Evolutionary conservation across 2,888 invertebrate species (phyloP).

Genomic region (Callosobruchus maculatus): DNA sequence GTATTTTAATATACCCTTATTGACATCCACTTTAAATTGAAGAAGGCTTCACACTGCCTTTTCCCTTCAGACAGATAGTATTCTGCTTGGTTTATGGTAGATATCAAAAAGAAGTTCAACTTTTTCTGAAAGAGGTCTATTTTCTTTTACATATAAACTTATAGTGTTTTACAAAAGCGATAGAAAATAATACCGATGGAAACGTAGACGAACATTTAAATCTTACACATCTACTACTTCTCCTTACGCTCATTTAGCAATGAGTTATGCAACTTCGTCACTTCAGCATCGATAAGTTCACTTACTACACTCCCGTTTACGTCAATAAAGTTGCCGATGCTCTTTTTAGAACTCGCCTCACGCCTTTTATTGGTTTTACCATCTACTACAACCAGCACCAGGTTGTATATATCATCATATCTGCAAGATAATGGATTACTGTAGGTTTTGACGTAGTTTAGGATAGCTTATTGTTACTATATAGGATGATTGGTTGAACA

Average conservation of each 20-base stretch:
- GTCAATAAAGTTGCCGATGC: constrained; percentile 88
- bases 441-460: no score
- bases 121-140: not conserved
- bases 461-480: no score
- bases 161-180: not conserved
- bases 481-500: no score
- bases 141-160: not conserved
- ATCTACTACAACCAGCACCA: constrained; percentile 72
- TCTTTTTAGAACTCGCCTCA: constrained; percentile 72
- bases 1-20: no score
- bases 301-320: constrained; percentile 77
- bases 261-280: constrained; percentile 78
- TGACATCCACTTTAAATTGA: no score
- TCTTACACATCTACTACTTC: constrained; percentile 53
- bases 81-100: no score
- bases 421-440: constrained; percentile 49
- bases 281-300: constrained; percentile 74
- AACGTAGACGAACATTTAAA: not conserved
- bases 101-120: not conserved
- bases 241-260: constrained; percentile 74
- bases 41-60: no score
- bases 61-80: no score
- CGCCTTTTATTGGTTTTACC: constrained; percentile 60
- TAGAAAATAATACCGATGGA: not conserved
- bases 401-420: constrained; percentile 90